These are phyloP conservation scores for Alexandromys fortis DNA, from an alignment of 2,113 vertebrate species.

Conservation along the genomic window DNA sequence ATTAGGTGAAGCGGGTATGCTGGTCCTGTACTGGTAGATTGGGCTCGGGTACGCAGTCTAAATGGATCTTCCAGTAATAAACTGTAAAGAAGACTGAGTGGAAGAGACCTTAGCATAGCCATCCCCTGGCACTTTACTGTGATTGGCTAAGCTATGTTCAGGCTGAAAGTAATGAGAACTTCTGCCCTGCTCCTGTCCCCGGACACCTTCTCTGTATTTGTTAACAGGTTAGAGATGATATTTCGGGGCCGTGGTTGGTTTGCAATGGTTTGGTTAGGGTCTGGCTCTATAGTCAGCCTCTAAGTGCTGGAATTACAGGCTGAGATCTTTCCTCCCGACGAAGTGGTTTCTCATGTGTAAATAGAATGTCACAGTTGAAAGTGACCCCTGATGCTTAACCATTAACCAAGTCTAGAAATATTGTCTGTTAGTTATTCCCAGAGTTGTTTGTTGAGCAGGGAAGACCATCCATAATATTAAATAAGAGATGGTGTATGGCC, in stretches of 20 bases:
- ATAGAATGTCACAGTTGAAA: neutral
- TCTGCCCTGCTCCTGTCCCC: neutral
- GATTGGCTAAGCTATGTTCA: neutral
- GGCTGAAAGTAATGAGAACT: neutral
- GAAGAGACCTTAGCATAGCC: neutral
- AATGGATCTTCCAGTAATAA: neutral
- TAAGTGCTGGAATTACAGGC: neutral
- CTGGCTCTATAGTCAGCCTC: neutral
- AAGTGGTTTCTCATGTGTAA: slow-evolving; percentile 41
- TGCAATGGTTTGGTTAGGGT: neutral
- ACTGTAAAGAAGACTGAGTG: neutral
- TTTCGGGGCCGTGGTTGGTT: neutral
- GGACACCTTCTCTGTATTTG: neutral
- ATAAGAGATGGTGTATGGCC: neutral
- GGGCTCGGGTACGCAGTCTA: neutral
- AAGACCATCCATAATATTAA: neutral
- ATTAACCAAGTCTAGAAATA: neutral
- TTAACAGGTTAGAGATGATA: neutral
- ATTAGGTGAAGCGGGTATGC: neutral
- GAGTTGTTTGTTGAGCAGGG: neutral
- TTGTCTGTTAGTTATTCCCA: neutral
- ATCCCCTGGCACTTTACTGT: neutral
- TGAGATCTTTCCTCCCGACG: neutral
- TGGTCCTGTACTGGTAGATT: neutral
- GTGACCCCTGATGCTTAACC: neutral